Base-by-base conservation (phyloP, 2,888 invertebrate species). In the Anthophora plumipes region DNA sequence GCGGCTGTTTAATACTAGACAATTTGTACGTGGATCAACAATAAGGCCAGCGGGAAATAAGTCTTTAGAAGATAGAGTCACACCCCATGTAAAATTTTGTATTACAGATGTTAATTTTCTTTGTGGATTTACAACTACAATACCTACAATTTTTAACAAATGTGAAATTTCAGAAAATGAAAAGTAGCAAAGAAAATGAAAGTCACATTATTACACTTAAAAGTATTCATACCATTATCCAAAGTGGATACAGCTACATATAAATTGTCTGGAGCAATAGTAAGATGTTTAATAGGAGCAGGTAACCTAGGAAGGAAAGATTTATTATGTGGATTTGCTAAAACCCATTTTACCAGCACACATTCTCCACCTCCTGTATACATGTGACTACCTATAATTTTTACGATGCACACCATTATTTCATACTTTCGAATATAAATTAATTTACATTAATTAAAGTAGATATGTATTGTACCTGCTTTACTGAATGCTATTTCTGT, bases 301-400 rank as follows among this genome's bases (percentile, higher is more conserved):
- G 96, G 95, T 86, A 97, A 93, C 66, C 97, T 95, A 0, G 98
- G 97, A 61, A 97, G 90, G 92, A 95, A 97, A 39, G 94, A 93
- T 85, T 94, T 95, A 0, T 93, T 90, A 7, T 94, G 91, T 0
- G 94, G 92, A 86, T 94, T 94, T 50, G 94, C 93, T 31, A 95
- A 82, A 68, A 94, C 94, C 98, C 97, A 98, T 91, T 96, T 96
- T 0, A 97, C 97, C 67, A 98, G 92, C 0, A 97, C 97, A 89
- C 95, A 95, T 92, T 98, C 98, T 61, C 95, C 94, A n/a, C 97
- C 97, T 11, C 97, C 97, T 87, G 96, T 96, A 88, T 96, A 96
- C 91, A 97, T 95, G 84, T 95, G 94, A 12, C 95, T 95, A 25
- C 97, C 97, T 92, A 31, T 6, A 77, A 79, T 39, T 85, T 55